phyloP scores from a whole-genome alignment of 2,797 vertebrate genomes.

The Ctenosaura bakeri region DNA sequence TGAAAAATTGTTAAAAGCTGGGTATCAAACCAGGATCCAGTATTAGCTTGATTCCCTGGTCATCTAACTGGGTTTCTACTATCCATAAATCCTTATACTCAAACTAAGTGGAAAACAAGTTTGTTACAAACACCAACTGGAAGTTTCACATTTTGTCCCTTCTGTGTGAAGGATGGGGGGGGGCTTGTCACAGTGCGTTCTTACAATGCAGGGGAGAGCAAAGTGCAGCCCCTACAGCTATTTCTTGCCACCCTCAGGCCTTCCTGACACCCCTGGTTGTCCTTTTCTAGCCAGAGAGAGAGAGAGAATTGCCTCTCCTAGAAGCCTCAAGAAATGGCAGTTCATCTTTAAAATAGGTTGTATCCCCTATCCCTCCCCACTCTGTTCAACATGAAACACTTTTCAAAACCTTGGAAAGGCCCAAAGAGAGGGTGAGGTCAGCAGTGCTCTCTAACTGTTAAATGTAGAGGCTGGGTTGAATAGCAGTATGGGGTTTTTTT shows the following conservation, averaged over 20 bases:
- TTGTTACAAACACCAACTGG: not conserved
- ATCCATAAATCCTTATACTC: not conserved
- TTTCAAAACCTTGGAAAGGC: not conserved
- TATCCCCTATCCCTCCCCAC: no score
- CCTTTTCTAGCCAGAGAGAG: no score
- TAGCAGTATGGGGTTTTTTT: not conserved
- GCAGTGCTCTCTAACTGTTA: not conserved
- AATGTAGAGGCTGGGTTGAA: not conserved
- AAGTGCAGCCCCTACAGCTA: no score
- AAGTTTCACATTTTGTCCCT: not conserved
- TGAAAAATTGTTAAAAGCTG: not conserved
- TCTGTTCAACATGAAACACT: no score
- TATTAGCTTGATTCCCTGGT: not conserved
- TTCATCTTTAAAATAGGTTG: no score
- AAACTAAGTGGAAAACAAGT: not conserved
- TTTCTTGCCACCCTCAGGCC: not conserved
- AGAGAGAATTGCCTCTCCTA: no score
- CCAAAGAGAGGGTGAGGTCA: not conserved
- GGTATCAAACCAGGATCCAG: not conserved
- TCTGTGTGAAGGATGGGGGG: not conserved
- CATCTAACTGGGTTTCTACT: not conserved
- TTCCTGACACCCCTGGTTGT: no score
- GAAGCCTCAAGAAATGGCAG: no score
- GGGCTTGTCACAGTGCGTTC: not conserved
- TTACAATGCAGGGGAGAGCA: no score